Evolutionary conservation across 2,797 vertebrate species (phyloP), one percentile per base, ranked within the genome.

Genomic region (Pseudopleuronectes americanus): DNA sequence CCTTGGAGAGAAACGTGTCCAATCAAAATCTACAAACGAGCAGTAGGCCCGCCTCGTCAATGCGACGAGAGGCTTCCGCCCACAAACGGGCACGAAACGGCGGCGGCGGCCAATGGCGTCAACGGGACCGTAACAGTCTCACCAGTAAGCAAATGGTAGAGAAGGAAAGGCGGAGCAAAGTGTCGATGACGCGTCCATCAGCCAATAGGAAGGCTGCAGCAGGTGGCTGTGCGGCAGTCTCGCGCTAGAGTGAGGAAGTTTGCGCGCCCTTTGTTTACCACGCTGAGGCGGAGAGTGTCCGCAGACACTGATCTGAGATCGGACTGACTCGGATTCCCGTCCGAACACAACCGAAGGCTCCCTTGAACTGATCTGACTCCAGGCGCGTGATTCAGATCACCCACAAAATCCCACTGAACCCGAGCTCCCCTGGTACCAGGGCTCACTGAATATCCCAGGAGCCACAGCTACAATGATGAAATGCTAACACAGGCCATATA

Each of bases 261-360:
- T 91, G 89, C 79, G 84, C 90, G 89, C 90, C 79, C 93, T 94
- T 94, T 95, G 94, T 94, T 94, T 92, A 89, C 85, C 82, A 71
- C 64, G 63, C 68, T 49, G 70, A 54, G 77, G 68, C 81, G 45
- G 60, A 17, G 49, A 63, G 48, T 17, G 73, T 64, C 74, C 17
- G 64, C 74, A 87, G 76, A 87, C 85, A 41, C 83, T 31, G 87
- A 74, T 74, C 88, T 71, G 56, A 28, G 77, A 81, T 81, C 84
- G n/a, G 85, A 71, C 75, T 66, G 57, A 33, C 67, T 60, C 24
- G 52, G 58, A 6, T 73, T 24, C 10, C 9, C 31, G 12, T 51
- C 24, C 5, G 28, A 61, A 71, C 23, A 41, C 14, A 48, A 60
- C 5, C 22, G 4, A 48, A 21, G 31, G 47, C 45, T 48, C 22